Evolutionary conservation across 2,113 vertebrate genomes (phyloP), one percentile per base, ranked within the genome.

Genomic region (Trichomycterus rosablanca): DNA sequence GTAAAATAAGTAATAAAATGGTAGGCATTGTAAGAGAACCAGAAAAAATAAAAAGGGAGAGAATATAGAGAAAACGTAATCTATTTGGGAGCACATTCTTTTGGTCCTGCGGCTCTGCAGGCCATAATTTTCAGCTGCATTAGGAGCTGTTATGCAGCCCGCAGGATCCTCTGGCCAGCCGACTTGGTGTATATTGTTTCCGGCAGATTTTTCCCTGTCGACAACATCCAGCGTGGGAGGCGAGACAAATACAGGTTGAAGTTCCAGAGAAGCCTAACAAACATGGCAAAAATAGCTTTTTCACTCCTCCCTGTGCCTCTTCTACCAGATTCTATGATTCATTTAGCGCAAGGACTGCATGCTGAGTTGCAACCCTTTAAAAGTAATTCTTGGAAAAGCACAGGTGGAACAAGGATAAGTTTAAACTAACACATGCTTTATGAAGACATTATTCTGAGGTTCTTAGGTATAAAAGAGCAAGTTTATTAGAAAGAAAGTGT

Each of bases 21-120:
- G n/a, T n/a, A n/a, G n/a, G n/a, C n/a, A 30, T 4, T 30, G 26
- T 30, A 7, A 30, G 19, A 61, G 45, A 40, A 24, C 44, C 10
- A 54, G 23, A 45, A 10, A 9, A n/a, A 42, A 12, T 26, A 57
- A 44, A 49, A 35, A 39, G 34, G 20, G 20, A 30, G 18, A 37
- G 24, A 30, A 39, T 14, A 43, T 14, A 8, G 46, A 30, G 12
- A 62, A 63, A 59, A 48, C 59, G 59, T 80, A 80, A 83, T 82
- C 75, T 75, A 72, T 78, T 84, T 80, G 73, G 78, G 77, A 76
- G 69, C 67, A 23, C 79, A 83, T 85, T 82, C 79, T 79, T 76
- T 65, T 61, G 75, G 83, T 77, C 82, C 74, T 70, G 74, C 68
- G 63, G 76, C 70, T 70, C 68, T 70, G 49, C 2, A 79, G 76